phyloP scores from a whole-genome alignment of 2,113 vertebrate genomes.

The Scomber scombrus region DNA sequence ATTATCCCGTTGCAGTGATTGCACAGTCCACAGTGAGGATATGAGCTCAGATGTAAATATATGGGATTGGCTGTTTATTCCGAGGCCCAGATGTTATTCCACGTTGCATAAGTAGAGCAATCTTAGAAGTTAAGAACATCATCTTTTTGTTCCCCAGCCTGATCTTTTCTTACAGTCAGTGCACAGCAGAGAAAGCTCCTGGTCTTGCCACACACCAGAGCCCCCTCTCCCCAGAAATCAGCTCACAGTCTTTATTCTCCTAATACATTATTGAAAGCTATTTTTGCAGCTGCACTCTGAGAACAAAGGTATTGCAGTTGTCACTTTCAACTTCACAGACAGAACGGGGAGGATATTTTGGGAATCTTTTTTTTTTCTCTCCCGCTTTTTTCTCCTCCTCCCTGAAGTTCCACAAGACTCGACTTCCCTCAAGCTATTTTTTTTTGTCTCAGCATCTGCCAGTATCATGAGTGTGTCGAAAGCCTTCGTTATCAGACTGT shows the following conservation, averaged over 20 bases:
- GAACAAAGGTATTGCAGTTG: constrained; percentile 78
- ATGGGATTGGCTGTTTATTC: constrained; percentile 50
- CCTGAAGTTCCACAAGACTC: constrained; percentile 56
- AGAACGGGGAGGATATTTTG: constrained; percentile 69
- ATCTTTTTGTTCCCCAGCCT: constrained; percentile 48
- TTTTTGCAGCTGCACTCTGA: constrained; percentile 72
- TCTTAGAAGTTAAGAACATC: constrained; percentile 53
- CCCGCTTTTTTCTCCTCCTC: constrained; percentile 15
- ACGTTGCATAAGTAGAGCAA: constrained; percentile 51
- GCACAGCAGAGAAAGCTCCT: constrained; percentile 54
- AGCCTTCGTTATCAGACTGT: constrained; percentile 44
- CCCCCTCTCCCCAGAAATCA: constrained; percentile 65
- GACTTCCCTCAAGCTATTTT: constrained; percentile 54
- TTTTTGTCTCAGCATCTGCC: constrained; percentile 51
- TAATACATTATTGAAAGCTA: constrained; percentile 82
- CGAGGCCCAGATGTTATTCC: constrained; percentile 17
- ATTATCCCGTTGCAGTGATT: constrained; percentile 30
- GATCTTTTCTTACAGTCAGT: constrained; percentile 36
- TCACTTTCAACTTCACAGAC: constrained; percentile 77
- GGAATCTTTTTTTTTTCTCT: constrained; percentile 47
- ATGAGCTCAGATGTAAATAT: constrained; percentile 30
- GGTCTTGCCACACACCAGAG: constrained; percentile 43
- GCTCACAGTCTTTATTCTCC: constrained; percentile 69
- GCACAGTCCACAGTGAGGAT: constrained; percentile 10
- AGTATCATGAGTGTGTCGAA: constrained; percentile 25